A percentile compares a stretch with the other conserved stretches of the same genome.
Conservation (phyloP, 2,113 vertebrate genomes). For the Motacilla tschutschensis region DNA sequence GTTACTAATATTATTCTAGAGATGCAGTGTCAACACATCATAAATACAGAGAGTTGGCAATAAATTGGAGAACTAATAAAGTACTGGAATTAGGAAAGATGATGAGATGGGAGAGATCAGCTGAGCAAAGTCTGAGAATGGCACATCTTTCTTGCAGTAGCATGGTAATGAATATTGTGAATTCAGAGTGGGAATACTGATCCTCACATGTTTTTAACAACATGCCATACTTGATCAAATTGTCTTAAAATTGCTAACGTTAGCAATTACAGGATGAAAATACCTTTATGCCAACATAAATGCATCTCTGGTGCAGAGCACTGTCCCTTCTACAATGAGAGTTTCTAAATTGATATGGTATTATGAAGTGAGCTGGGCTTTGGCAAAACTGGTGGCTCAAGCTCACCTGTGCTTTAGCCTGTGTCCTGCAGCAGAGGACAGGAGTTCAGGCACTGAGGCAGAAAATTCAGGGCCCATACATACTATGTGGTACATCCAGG, state of each 20-base stretch:
- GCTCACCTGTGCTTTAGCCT: neutral
- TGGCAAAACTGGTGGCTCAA: neutral
- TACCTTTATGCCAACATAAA: neutral
- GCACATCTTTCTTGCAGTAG: neutral
- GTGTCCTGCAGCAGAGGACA: neutral
- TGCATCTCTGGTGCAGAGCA: neutral
- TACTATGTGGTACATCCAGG: neutral
- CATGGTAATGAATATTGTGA: neutral
- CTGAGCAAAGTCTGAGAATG: neutral
- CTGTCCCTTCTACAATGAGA: neutral
- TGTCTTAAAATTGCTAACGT: neutral
- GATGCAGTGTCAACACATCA: slow-evolving; percentile 6
- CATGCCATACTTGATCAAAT: neutral
- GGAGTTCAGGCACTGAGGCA: neutral
- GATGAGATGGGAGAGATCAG: neutral
- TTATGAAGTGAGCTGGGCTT: neutral
- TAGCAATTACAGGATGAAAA: neutral
- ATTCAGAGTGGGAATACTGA: neutral
- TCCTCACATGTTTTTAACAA: neutral
- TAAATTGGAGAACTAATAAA: slow-evolving; percentile 7
- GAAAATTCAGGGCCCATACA: neutral
- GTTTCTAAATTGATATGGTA: neutral
- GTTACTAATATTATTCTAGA: neutral
- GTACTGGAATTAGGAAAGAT: neutral
- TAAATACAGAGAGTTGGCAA: neutral